Base-by-base conservation (phyloP, 2,113 vertebrate species). In the Syngnathus floridae region DNA sequence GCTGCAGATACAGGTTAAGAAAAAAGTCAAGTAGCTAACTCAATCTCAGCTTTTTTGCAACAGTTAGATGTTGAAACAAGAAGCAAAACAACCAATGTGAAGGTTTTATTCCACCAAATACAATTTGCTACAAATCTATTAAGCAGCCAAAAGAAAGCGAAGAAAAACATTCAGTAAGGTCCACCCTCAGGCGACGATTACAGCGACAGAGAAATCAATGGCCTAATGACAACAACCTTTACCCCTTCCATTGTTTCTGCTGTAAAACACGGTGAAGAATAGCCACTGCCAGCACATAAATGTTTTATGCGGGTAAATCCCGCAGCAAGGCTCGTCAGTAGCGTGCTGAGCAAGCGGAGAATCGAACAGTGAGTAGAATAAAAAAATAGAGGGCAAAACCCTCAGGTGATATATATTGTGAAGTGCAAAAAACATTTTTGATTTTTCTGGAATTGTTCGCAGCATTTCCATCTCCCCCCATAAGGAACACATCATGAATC, bases 211-310 rank as follows among this genome's bases (percentile, higher is more conserved):
- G 57, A 63, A 74, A 72, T 72, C 75, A 66, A 58, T 63, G 37
- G 21, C 71, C 74, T 52, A 67, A 65, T 45, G 66, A 61, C 41
- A 67, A 46, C 62, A 75, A 72, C 67, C 71, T 73, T 65, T 55
- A 60, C 62, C 63, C 35, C 26, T 65, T 45, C 31, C 31, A 70
- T 56, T 67, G 67, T 61, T 73, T 51, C 43, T 69, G 69, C 59
- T 26, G 59, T 70, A 69, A 38, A 55, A 72, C 60, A 64, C 22
- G n/a, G 48, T 72, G 64, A 79, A 75, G 52, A 67, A 73, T 55
- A 59, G 58, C 59, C 56, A 63, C 60, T 58, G 66, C 60, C 56
- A 69, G 58, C 31, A 66, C 60, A 73, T 74, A 4, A 69, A 73
- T 66, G 64, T 69, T 81, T 75, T 56, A 71, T 68, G 55, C 64